Base-by-base conservation (phyloP, 2,888 invertebrate species). In the Drosophila mulleri region DNA sequence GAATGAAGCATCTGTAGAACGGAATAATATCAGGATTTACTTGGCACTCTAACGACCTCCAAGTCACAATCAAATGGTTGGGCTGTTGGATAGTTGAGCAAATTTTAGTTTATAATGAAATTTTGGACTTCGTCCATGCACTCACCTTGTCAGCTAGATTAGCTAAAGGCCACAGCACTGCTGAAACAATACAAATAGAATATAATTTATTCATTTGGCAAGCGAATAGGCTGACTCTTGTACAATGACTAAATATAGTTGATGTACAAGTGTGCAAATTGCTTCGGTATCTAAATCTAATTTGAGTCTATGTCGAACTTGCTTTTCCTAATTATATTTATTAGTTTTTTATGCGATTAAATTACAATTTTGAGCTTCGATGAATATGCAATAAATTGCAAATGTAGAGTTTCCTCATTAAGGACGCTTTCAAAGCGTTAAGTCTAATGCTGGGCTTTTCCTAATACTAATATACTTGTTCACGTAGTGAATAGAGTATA, bases 21-120 rank as follows among this genome's bases (percentile, higher is more conserved):
- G n/a, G 32, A 5, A 81, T 58, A 9, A 63, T 4, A 8, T 20
- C 41, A 8, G 26, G 20, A 48, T 82, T 76, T 1, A 37, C 5
- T 0, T n/a, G 2, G 23, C 85, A 82, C 3, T n/a, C 23, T 11
- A 82, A 67, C 4, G 32, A 41, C 0, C 62, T 67, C 85, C 81
- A 83, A 29, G 37, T n/a, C 11, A 83, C 42, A 3, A 8, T 39
- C 0, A 82, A 26, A 9, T 52, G 69, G 14, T 48, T 44, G 12
- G 23, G 1, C 72, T 75, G n/a, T 14, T 4, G 18, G 18, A 9
- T 5, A 26, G 47, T 47, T 29, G 16, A 16, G 9, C 7, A n/a
- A 3, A 48, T 11, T 48, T 2, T n/a, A 48, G 26, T 47, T 9
- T 5, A 41, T n/a, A 41, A 14, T 39, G 2, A 2, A 39, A 39